Conservation (phyloP, 2,113 vertebrate species). For the Pelvicachromis taeniatus region DNA sequence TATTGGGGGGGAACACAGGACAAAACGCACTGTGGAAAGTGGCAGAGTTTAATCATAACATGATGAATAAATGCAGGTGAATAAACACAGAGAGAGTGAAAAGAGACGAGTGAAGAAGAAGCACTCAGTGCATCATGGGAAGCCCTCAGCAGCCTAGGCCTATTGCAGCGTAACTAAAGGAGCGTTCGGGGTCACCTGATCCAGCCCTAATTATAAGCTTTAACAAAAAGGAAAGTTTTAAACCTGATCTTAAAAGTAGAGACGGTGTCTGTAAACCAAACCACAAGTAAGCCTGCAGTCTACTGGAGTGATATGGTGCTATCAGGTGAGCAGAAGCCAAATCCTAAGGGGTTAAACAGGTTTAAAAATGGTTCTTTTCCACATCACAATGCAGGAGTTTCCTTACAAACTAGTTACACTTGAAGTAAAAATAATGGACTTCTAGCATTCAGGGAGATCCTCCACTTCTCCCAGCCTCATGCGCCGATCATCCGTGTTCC, state of each 20-base stretch:
- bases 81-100: neutral
- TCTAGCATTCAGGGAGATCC: neutral
- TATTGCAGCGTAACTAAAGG: neutral
- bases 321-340: neutral
- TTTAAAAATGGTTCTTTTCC: neutral
- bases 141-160: neutral
- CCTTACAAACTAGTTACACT: neutral
- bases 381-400: neutral
- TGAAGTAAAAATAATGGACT: neutral
- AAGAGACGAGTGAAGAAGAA: neutral
- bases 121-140: neutral
- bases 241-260: neutral
- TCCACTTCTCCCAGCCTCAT: neutral
- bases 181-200: neutral
- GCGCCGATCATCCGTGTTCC: neutral
- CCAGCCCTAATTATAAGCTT: neutral
- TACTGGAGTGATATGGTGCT: neutral
- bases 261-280: neutral
- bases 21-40: neutral
- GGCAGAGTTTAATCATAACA: neutral
- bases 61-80: neutral
- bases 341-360: neutral
- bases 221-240: neutral
- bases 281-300: neutral
- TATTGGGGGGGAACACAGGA: neutral